These are phyloP conservation scores for Corythornis madagascariensis DNA, from an alignment of 2,113 vertebrate species.

Conservation along the genomic window DNA sequence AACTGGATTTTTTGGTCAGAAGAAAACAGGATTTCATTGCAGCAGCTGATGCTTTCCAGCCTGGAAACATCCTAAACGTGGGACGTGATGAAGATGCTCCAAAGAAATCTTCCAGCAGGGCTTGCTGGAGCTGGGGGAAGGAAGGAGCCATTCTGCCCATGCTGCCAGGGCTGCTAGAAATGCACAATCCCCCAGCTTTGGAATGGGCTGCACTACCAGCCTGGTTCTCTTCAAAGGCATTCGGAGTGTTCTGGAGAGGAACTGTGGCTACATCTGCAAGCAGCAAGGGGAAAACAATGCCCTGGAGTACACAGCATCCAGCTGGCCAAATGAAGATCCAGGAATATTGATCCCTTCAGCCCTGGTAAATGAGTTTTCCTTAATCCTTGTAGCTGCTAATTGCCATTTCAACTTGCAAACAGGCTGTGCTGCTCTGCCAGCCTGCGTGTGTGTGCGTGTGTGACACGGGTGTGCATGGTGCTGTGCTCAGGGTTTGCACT, in stretches of 20 bases:
- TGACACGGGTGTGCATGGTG: background rate
- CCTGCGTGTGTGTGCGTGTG: background rate
- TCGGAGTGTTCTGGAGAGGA: conserved; percentile 90
- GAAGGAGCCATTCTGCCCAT: conserved; percentile 71
- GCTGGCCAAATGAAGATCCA: conserved; percentile 86
- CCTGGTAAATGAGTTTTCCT: conserved; percentile 81
- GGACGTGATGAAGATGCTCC: conserved; percentile 67
- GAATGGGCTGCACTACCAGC: conserved; percentile 96
- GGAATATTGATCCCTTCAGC: conserved; percentile 78
- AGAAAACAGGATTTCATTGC: conserved; percentile 67
- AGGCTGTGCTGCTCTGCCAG: too few relatives aligned
- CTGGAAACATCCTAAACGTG: conserved; percentile 43
- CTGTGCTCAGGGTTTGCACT: background rate
- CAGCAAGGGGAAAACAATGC: conserved; percentile 84
- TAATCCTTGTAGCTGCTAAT: conserved; percentile 43
- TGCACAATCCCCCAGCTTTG: conserved; percentile 76
- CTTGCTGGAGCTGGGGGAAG: conserved; percentile 50
- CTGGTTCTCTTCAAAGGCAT: conserved; percentile 91
- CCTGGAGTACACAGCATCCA: conserved; percentile 83
- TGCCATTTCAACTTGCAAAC: background rate
- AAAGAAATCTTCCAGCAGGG: conserved; percentile 36
- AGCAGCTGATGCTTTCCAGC: conserved; percentile 67
- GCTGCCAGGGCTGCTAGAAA: conserved; percentile 74
- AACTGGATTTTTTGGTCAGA: conserved; percentile 61
- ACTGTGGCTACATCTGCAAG: conserved; percentile 93